Base-by-base conservation (phyloP, 2,888 invertebrate genomes). In the Cynaeus angustus region DNA sequence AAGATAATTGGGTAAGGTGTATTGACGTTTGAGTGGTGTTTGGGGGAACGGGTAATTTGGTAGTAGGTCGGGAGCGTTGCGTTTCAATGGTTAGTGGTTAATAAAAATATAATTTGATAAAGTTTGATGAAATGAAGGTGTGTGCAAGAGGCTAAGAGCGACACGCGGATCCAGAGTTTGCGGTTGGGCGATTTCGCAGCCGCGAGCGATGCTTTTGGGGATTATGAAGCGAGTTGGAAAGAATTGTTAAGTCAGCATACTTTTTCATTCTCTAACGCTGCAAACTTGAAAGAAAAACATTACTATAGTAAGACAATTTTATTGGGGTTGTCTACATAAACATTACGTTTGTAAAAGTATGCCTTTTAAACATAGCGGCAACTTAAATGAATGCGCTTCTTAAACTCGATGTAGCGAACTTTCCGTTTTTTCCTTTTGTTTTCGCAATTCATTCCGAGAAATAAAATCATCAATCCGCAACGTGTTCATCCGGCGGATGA, bases 221-320 rank as follows among this genome's bases (percentile, higher is more conserved):
- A 80, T 81, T 81, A 80, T 76, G 76, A 78, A 79, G 75, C 77
- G 79, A 79, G 75, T 79, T 78, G 78, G 75, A 78, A 78, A 75
- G 79, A 79, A 80, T 81, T 81, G 80, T 80, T 79, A 80, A 81
- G 79, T 80, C 80, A 81, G 79, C 79, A 78, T 79, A 78, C 79
- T 80, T 80, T 80, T 79, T 78, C 77, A 74, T 76, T 77, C 77
- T 77, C 71, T 68, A 67, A 71, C 66, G 75, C 68, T 75, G 72
- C 70, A 72, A 75, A 77, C 76, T 78, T 74, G 74, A 77, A 78
- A 76, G 74, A 70, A 75, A 77, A 76, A 75, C 77, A 77, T 76
- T 77, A 77, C 77, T 73, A 79, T 77, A 72, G 72, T 77, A 78
- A 76, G 77, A 77, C 78, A 78, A 78, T 78, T 78, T 78, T 78